Conservation (phyloP, 2,113 vertebrate genomes). For the Caracal caracal region DNA sequence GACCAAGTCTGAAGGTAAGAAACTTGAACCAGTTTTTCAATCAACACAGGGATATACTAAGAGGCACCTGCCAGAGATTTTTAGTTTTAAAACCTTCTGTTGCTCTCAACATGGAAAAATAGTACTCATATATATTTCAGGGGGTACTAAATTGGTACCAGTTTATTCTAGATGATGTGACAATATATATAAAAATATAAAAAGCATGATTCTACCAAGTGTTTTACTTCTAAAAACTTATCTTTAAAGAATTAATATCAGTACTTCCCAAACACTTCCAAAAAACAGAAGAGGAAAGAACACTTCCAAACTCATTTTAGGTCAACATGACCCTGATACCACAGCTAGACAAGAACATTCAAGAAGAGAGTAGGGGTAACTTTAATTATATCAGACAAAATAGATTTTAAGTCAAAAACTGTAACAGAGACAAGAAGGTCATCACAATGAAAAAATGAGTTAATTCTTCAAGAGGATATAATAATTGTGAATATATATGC, state of each 20-base stretch:
- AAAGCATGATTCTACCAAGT: not conserved
- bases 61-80: not conserved
- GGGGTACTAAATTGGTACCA: not conserved
- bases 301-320: not conserved
- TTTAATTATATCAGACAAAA: not conserved
- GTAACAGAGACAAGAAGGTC: not conserved
- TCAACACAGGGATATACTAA: not conserved
- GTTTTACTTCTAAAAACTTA: not conserved
- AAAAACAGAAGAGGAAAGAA: not conserved
- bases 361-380: not conserved
- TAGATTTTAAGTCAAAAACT: not conserved
- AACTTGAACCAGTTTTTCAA: not conserved
- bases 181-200: not conserved
- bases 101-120: not conserved
- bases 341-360: not conserved
- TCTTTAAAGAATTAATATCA: not conserved
- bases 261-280: not conserved
- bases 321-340: not conserved
- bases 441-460: not conserved
- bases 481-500: not conserved
- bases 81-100: not conserved
- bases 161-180: not conserved
- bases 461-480: not conserved
- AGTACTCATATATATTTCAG: not conserved
- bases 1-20: constrained; percentile 70